Conservation (phyloP, 2,888 invertebrate species). For the Antheraea assamensis region DNA sequence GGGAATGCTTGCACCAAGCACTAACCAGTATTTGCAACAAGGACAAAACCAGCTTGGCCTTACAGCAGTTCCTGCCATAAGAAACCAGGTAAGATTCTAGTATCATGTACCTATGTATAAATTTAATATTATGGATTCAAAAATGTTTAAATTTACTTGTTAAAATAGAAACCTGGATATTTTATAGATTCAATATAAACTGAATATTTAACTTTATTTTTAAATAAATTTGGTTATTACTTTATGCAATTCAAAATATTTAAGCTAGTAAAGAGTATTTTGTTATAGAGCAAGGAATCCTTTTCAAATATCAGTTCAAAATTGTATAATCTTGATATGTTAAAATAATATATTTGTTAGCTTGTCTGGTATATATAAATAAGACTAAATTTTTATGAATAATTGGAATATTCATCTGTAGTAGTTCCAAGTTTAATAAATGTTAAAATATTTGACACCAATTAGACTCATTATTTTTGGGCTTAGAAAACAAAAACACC, state of each 20-base stretch:
- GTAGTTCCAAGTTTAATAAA: too few relatives aligned
- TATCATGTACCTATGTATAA: not conserved
- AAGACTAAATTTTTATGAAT: too few relatives aligned
- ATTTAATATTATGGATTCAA: not conserved
- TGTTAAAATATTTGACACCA: too few relatives aligned
- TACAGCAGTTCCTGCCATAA: conserved; percentile 74
- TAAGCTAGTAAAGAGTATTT: not conserved
- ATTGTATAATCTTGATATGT: not conserved
- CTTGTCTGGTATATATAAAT: too few relatives aligned
- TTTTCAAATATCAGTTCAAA: not conserved
- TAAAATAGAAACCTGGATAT: not conserved
- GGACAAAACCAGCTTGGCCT: conserved; percentile 83
- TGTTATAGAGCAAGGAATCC: not conserved
- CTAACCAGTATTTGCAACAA: conserved; percentile 84
- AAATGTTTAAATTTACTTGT: too few relatives aligned
- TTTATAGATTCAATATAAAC: not conserved
- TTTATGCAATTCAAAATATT: not conserved
- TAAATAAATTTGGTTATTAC: not conserved
- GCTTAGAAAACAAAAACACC: too few relatives aligned
- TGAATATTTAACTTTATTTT: not conserved
- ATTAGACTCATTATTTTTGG: too few relatives aligned
- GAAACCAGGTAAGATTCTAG: conserved; percentile 68
- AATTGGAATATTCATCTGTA: too few relatives aligned
- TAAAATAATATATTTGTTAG: too few relatives aligned
- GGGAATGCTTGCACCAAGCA: conserved; percentile 82